A percentile compares a stretch with the other conserved stretches of the same genome.
phyloP scores from a whole-genome alignment of 2,797 vertebrate species.

The Malacoctenus gilli region DNA sequence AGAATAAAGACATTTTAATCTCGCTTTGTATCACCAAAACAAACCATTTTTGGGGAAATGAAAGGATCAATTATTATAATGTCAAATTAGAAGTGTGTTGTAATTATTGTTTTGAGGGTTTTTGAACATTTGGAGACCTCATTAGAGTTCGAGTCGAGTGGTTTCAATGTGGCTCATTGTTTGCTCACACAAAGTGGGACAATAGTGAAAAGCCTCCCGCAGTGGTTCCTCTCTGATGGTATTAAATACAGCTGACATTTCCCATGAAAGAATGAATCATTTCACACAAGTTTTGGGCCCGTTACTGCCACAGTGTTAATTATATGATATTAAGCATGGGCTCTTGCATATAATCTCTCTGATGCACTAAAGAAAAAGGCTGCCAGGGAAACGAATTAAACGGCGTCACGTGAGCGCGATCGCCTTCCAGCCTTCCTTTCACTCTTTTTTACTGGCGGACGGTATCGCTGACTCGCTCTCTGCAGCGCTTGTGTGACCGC shows the following conservation, averaged over 20 bases:
- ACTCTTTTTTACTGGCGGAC: constrained; percentile 55
- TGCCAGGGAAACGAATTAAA: constrained; percentile 75
- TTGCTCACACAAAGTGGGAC: constrained; percentile 12
- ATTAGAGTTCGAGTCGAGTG: neutral
- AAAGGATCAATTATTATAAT: no score
- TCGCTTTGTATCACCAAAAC: no score
- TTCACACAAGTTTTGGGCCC: constrained; percentile 64
- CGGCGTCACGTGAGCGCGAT: constrained; percentile 60
- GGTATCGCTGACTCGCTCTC: constrained; percentile 47
- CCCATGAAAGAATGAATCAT: constrained; percentile 70
- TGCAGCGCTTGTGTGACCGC: constrained; percentile 28
- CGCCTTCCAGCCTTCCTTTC: constrained; percentile 48
- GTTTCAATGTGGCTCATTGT: constrained; percentile 4
- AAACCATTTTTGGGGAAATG: no score
- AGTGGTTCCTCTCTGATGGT: constrained; percentile 50
- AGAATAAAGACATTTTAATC: no score
- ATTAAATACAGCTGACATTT: constrained; percentile 72
- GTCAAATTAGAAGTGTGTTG: neutral
- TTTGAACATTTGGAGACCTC: neutral
- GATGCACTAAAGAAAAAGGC: constrained; percentile 60
- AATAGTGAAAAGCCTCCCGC: constrained; percentile 39
- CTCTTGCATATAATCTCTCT: constrained; percentile 82
- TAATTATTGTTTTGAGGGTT: neutral
- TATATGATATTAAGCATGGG: constrained; percentile 80
- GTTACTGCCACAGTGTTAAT: constrained; percentile 73